phyloP scores from a whole-genome alignment of 2,797 vertebrate species.

The Botia almorhae region DNA sequence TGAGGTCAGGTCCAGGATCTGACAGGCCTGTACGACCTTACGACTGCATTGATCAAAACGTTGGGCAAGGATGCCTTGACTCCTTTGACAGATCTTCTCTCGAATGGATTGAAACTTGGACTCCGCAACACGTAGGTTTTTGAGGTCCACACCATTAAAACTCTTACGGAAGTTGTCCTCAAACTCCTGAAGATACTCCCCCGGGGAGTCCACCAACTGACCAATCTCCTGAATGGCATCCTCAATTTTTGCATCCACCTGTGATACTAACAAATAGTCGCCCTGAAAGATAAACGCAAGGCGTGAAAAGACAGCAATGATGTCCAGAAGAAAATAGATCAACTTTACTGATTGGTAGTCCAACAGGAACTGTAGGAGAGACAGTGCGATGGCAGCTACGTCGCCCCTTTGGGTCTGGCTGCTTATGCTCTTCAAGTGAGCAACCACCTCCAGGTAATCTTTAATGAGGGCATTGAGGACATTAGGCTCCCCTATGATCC shows the following conservation, averaged over 20 bases:
- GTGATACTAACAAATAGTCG: slow-evolving; percentile 89
- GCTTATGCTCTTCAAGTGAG: slow-evolving; percentile 94
- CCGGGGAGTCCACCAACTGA: slow-evolving; percentile 87
- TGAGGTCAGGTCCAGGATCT: slow-evolving; percentile 87
- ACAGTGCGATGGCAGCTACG: slow-evolving; percentile 90
- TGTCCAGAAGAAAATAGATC: slow-evolving; percentile 95
- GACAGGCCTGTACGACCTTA: slow-evolving; percentile 89
- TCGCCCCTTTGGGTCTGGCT: slow-evolving; percentile 92
- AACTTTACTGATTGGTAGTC: slow-evolving; percentile 97
- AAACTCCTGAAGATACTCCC: slow-evolving; percentile 95
- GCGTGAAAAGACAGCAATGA: slow-evolving; percentile 91
- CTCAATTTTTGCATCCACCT: slow-evolving; percentile 90
- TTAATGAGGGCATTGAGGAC: slow-evolving; percentile 95
- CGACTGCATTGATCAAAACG: slow-evolving; percentile 87
- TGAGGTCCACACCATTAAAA: slow-evolving; percentile 93
- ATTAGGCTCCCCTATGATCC: slow-evolving; percentile 95
- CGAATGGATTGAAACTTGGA: slow-evolving; percentile 97
- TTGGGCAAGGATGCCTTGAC: slow-evolving; percentile 89
- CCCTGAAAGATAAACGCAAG: slow-evolving; percentile 93
- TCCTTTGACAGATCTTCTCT: slow-evolving; percentile 95
- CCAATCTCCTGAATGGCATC: slow-evolving; percentile 94
- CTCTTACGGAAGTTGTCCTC: slow-evolving; percentile 95
- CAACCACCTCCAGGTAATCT: slow-evolving; percentile 94
- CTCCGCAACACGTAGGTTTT: slow-evolving; percentile 93
- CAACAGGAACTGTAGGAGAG: slow-evolving; percentile 93